Conservation (phyloP, 1,140 invertebrate species). For the Semibalanus balanoides region DNA sequence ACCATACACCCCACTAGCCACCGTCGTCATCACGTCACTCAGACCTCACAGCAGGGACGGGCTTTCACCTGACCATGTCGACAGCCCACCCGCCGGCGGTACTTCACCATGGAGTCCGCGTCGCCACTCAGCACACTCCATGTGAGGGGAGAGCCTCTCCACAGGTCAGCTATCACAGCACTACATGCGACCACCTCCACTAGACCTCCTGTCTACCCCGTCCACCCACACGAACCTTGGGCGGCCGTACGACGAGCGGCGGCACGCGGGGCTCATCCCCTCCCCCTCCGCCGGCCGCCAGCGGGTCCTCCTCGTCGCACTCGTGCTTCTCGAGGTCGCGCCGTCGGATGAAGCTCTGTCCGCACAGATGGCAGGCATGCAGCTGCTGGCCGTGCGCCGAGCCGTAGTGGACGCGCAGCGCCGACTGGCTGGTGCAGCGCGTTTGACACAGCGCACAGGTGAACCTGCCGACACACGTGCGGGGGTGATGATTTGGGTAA, state of each 20-base stretch:
- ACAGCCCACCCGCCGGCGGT: too few relatives aligned
- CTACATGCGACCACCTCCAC: too few relatives aligned
- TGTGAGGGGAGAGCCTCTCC: too few relatives aligned
- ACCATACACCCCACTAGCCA: too few relatives aligned
- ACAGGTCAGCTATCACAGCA: too few relatives aligned
- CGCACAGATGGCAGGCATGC: not conserved
- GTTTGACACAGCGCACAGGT: not conserved
- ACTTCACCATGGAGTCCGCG: too few relatives aligned
- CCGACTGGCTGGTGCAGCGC: not conserved
- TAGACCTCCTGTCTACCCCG: too few relatives aligned
- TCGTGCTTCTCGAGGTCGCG: slow-evolving; percentile 4
- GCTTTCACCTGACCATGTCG: too few relatives aligned
- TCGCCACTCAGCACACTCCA: too few relatives aligned
- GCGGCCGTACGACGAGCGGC: not conserved
- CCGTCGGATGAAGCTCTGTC: not conserved
- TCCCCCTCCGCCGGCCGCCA: not conserved
- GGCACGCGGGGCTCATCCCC: not conserved
- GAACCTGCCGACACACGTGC: not conserved
- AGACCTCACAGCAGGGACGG: too few relatives aligned
- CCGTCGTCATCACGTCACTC: too few relatives aligned
- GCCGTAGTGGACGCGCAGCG: slow-evolving; percentile 4
- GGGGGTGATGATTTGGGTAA: too few relatives aligned
- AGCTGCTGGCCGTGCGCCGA: not conserved
- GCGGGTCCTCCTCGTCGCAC: not conserved
- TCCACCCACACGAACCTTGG: not conserved